Evolutionary conservation across 2,888 invertebrate species (phyloP), one percentile per base, ranked within the genome.

Genomic region (Pristionchus japonicus): DNA sequence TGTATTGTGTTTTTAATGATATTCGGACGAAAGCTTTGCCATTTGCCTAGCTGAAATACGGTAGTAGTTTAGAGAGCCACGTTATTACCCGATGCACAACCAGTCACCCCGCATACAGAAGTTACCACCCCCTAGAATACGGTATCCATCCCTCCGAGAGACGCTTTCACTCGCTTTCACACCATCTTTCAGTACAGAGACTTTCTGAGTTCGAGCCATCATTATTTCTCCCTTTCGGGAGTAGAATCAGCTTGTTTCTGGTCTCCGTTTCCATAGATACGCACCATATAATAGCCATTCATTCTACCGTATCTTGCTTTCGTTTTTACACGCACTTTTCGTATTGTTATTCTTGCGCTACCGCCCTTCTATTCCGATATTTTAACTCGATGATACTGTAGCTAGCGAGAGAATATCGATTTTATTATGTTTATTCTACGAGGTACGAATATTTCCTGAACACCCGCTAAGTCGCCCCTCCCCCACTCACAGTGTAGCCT

Each of bases 21-120:
- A 52, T 83, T 83, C 34, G 31, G 77, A 77, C 82, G 47, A 83
- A 83, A 49, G 52, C 82, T 83, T 83, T 52, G 82, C 82, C 52
- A 49, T n/a, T n/a, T 83, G 49, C 49, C 80, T 83, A 52, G 82
- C 49, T 83, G 49, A 37, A 83, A 17, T 83, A 52, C 31, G 37
- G 40, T 74, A 74, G 74, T 74, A 74, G 64, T 40, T 9, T 74
- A 74, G 70, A 27, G 23, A 43, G n/a, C 23, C n/a, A 7, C 74
- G 11, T 40, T 4, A 31, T 15, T 15, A n/a, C n/a, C 67, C 67
- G 34, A 34, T 67, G 34, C 67, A 31, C 74, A 23, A 34, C 70
- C 11, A 40, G 20, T 31, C 31, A 27, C 31, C 31, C 27, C 37
- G 20, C 37, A 70, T 70, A 47, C 77, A 77, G 77, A 77, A 74